Base-by-base conservation (phyloP, 1,140 invertebrate species). In the Anoplophora glabripennis region DNA sequence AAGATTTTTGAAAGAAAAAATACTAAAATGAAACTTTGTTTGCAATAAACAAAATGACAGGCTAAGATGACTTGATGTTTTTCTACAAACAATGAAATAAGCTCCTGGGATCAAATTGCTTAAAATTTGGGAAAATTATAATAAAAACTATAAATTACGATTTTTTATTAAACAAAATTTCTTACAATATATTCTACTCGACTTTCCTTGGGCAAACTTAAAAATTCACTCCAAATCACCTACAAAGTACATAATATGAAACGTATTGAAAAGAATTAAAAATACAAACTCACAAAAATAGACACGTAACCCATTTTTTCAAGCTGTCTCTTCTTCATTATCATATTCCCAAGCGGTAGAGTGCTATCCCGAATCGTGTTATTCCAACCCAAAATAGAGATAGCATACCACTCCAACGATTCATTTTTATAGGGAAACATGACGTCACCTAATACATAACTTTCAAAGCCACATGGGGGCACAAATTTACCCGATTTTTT, bases 271-370 rank as follows among this genome's bases (percentile, higher is more conserved):
- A 45, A 15, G 17, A 5, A 15, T 11, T 34, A 7, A 9, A 3
- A 21, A 33, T 33, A 38, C 12, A 54, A 36, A 77, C 74, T 79
- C 76, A 86, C 84, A 61, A 79, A 37, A 56, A 84, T 61, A 1
- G 82, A 77, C 46, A 66, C 78, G 61, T 85, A 86, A 46, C 84
- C 84, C 46, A 86, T 66, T 59, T 75, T 69, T 52, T 74, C 53
- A 2, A 87, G 70, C 48, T 85, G 84, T 36, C 80, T 76, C 1
- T 81, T 34, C 70, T 84, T 84, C 69, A 79, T 74, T 11, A 67
- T 61, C 11, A 78, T 54, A 12, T 71, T 51, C 11, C 83, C 83
- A 4, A 75, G 69, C 5, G 70, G 70, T 14, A 63, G 52, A 7
- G 64, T 35, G 8, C 71, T 77, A n/a, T 75, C 69, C 3, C 71